phyloP scores from a whole-genome alignment of 2,113 vertebrate genomes.

The Octodon degus region DNA sequence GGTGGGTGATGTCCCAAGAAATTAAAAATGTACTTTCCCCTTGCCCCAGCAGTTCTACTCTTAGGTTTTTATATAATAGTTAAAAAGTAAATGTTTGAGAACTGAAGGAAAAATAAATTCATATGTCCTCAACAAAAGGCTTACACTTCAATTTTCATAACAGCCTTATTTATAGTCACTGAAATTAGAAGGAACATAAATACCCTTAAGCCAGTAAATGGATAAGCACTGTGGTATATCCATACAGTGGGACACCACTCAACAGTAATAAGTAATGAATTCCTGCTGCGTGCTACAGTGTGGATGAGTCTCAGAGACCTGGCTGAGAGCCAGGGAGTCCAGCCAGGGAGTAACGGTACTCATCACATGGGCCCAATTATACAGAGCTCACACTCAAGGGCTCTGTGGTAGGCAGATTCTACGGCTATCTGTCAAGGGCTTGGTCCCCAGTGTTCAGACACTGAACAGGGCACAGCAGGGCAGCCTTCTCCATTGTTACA shows the following conservation, averaged over 20 bases:
- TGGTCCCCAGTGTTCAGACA: background rate
- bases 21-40: background rate
- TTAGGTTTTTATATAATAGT: background rate
- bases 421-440: background rate
- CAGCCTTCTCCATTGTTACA: background rate
- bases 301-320: background rate
- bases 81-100: background rate
- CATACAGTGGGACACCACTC: background rate
- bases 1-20: conserved; percentile 13
- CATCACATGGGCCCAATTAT: background rate
- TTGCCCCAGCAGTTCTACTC: background rate
- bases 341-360: accelerated
- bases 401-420: background rate
- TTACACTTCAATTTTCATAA: background rate
- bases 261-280: background rate
- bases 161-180: background rate
- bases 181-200: background rate
- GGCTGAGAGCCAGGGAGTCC: background rate
- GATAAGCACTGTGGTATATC: background rate
- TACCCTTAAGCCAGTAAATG: background rate
- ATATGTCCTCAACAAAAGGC: background rate
- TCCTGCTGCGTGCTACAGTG: background rate
- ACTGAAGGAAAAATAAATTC: background rate
- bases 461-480: background rate
- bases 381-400: background rate